Evolutionary conservation across 2,113 vertebrate genomes (phyloP).

Genomic region (Archilochus colubris): DNA sequence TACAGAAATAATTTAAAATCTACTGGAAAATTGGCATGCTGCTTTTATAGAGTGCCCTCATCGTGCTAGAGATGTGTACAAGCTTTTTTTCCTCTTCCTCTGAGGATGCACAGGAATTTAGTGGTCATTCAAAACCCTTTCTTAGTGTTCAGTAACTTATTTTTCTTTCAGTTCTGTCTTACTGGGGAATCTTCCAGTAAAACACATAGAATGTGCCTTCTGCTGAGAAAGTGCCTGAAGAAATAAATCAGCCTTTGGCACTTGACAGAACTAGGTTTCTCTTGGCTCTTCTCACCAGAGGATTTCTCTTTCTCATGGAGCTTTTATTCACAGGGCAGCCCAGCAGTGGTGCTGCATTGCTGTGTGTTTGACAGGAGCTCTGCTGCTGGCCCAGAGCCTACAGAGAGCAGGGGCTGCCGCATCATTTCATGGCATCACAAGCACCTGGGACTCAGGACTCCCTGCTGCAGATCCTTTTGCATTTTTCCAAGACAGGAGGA

Average conservation of each 20-base stretch:
- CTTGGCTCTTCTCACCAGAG: not conserved
- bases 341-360: not conserved
- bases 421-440: not conserved
- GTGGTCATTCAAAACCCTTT: not conserved
- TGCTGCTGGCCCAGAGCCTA: not conserved
- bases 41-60: not conserved
- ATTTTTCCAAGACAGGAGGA: not conserved
- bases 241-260: not conserved
- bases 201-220: not conserved
- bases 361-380: not conserved
- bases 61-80: not conserved
- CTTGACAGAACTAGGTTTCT: not conserved
- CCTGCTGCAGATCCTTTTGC: not conserved
- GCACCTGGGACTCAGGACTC: not conserved
- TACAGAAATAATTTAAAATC: not conserved
- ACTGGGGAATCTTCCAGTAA: not conserved
- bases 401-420: not conserved
- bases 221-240: not conserved
- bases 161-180: not conserved
- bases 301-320: constrained; percentile 6
- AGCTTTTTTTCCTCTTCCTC: not conserved
- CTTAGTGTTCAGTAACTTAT: not conserved
- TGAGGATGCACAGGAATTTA: not conserved
- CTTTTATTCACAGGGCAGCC: not conserved
- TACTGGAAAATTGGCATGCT: not conserved